Percentiles rank a stretch among this genome's conserved stretches.
phyloP scores from a whole-genome alignment of 2,113 vertebrate species.

The Dicaeum eximium region DNA sequence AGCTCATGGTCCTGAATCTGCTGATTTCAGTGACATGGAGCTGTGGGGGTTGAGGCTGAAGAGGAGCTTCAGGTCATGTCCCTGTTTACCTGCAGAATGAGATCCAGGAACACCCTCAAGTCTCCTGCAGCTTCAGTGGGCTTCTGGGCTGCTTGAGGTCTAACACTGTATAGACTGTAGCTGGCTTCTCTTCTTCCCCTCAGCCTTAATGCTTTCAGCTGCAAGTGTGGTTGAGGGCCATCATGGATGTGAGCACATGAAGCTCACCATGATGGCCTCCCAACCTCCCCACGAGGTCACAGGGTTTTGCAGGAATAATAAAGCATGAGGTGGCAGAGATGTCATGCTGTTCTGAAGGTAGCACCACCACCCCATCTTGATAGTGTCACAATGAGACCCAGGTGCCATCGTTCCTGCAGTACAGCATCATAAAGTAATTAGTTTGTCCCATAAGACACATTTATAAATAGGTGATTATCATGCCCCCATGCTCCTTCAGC shows the following conservation, averaged over 20 bases:
- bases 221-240: neutral
- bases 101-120: neutral
- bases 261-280: neutral
- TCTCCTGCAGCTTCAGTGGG: neutral
- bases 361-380: neutral
- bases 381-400: neutral
- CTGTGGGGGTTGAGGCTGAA: neutral
- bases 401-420: neutral
- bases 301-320: neutral
- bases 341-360: neutral
- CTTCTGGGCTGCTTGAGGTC: neutral
- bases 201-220: neutral
- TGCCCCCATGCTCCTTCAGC: neutral
- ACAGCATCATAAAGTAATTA: neutral
- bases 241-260: accelerated
- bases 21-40: neutral
- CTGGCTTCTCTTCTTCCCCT: neutral
- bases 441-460: neutral
- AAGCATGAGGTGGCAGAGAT: neutral
- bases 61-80: neutral
- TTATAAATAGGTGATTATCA: neutral
- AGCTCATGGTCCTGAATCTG: accelerated
- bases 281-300: neutral
- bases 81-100: neutral
- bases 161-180: accelerated